A percentile compares a stretch with the other conserved stretches of the same genome.
phyloP scores from a whole-genome alignment of 1,140 invertebrate genomes.

The Sarcophaga bullata region DNA sequence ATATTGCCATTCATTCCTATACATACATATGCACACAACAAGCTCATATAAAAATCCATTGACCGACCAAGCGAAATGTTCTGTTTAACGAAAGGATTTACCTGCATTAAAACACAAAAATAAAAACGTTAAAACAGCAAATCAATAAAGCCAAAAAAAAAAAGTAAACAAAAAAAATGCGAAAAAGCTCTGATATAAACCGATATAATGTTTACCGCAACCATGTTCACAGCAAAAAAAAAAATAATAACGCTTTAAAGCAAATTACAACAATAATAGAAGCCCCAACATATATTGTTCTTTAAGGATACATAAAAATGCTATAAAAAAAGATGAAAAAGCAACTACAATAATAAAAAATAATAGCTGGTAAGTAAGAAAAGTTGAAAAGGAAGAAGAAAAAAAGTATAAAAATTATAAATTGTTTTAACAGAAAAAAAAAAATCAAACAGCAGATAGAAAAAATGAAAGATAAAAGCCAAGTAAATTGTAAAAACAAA shows the following conservation, averaged over 20 bases:
- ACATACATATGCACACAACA: too few species aligned
- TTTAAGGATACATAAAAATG: too few species aligned
- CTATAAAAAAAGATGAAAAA: too few species aligned
- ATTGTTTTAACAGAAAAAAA: background rate
- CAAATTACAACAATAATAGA: background rate
- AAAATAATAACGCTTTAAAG: background rate
- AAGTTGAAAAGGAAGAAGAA: background rate
- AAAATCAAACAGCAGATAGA: too few species aligned
- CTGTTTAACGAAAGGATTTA: background rate
- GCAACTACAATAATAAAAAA: too few species aligned
- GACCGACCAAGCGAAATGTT: background rate
- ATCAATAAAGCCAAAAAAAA: background rate
- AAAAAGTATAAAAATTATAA: background rate
- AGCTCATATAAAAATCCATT: constrained; percentile 20
- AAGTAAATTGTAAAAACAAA: background rate
- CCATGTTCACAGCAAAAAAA: constrained; percentile 49
- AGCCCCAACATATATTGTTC: too few species aligned
- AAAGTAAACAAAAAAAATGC: constrained; percentile 10
- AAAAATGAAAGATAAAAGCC: constrained; percentile 19
- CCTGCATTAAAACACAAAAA: background rate
- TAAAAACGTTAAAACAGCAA: background rate
- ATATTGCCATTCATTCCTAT: constrained; percentile 1
- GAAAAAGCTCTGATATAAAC: background rate
- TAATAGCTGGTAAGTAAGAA: background rate
- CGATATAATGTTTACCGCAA: constrained; percentile 51